These are phyloP conservation scores for Pseudopodoces humilis DNA, from an alignment of 2,113 vertebrate genomes.

Conservation along the genomic window DNA sequence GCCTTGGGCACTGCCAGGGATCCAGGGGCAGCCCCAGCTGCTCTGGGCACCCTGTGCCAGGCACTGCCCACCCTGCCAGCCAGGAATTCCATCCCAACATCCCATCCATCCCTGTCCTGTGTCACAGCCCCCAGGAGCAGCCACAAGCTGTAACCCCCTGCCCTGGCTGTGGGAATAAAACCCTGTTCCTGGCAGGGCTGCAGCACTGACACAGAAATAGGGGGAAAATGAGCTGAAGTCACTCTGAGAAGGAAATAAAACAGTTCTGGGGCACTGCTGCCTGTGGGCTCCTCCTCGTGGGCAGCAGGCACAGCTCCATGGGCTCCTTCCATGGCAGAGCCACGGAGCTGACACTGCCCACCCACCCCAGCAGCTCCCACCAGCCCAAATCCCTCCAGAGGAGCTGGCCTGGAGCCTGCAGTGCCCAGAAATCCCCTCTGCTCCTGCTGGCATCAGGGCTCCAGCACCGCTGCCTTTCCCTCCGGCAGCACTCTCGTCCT, in stretches of 20 bases:
- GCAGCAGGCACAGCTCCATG: not conserved
- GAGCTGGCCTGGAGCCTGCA: too few species aligned
- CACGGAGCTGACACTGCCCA: not conserved
- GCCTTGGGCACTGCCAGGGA: not conserved
- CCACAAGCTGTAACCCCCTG: accelerated
- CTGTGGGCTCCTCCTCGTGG: too few species aligned
- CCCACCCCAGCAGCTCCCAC: too few species aligned
- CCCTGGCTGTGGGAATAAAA: too few species aligned
- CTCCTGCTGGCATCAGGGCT: too few species aligned
- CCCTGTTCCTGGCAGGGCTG: not conserved
- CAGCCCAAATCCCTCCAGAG: too few species aligned
- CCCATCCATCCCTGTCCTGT: not conserved
- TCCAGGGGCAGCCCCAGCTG: not conserved
- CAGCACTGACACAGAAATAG: not conserved
- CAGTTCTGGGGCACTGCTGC: not conserved
- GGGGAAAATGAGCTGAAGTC: not conserved
- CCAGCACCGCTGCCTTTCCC: not conserved
- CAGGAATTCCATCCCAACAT: not conserved
- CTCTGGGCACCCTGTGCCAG: not conserved
- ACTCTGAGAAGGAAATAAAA: not conserved
- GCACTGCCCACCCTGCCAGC: accelerated
- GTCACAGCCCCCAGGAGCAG: not conserved
- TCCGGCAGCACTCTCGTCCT: not conserved
- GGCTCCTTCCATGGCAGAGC: not conserved
- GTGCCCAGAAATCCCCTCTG: too few species aligned